Conservation (phyloP, 2,113 vertebrate genomes). For the Verasper variegatus region DNA sequence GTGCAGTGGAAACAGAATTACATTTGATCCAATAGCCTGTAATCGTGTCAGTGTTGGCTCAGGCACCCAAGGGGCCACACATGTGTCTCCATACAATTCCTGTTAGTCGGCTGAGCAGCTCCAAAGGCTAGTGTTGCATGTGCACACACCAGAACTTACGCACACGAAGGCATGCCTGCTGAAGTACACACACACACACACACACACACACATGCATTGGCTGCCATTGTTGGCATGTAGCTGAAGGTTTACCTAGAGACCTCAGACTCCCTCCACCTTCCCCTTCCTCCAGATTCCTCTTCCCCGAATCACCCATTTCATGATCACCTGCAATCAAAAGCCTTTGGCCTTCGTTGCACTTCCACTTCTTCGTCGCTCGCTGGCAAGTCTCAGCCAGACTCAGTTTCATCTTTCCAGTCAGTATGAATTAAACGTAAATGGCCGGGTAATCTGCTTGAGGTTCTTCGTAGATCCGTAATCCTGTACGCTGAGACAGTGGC, state of each 20-base stretch:
- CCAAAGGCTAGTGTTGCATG: conserved; percentile 12
- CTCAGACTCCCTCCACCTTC: not conserved
- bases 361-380: no score
- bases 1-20: conserved; percentile 18
- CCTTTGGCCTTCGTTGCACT: not conserved
- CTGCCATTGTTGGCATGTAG: conserved; percentile 3
- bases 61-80: not conserved
- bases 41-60: conserved; percentile 42
- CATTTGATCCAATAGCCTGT: conserved; percentile 35
- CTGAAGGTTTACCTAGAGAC: conserved; percentile 11
- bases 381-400: conserved; percentile 20
- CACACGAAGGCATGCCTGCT: conserved; percentile 1
- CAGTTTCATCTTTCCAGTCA: conserved; percentile 43
- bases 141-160: conserved; percentile 19
- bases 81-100: conserved; percentile 4
- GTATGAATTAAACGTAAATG: conserved; percentile 39
- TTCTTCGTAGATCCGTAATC: conserved; percentile 46
- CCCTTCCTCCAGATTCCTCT: no score
- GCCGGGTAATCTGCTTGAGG: conserved; percentile 55
- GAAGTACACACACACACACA: not conserved
- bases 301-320: no score
- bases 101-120: conserved; percentile 28
- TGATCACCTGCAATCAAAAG: not conserved
- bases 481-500: conserved; percentile 53
- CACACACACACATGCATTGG: no score